Conservation (phyloP, 2,797 vertebrate genomes). For the Melanotaenia boesemani region DNA sequence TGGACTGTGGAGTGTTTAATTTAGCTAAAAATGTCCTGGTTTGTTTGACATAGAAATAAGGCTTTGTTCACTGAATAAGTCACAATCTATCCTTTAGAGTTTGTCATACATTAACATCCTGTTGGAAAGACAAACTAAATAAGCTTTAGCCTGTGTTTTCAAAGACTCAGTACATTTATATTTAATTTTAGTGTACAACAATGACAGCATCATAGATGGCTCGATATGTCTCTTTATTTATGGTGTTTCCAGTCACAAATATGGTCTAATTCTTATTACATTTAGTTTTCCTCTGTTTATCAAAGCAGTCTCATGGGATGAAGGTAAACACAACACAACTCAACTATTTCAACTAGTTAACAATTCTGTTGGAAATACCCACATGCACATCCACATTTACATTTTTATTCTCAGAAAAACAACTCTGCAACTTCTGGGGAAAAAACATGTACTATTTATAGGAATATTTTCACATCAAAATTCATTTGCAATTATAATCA, state of each 20-base stretch:
- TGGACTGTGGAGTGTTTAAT: conserved; percentile 59
- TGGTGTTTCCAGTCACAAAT: conserved; percentile 18
- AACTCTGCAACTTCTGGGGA: conserved; percentile 67
- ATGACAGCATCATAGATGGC: neutral
- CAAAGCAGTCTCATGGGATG: conserved; percentile 42
- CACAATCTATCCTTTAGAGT: neutral
- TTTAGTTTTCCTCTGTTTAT: conserved; percentile 51
- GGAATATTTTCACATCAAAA: conserved; percentile 68
- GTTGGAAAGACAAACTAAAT: neutral
- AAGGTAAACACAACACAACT: conserved; percentile 57
- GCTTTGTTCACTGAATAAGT: neutral
- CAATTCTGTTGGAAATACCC: conserved; percentile 68
- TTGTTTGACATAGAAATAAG: neutral
- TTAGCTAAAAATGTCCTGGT: conserved; percentile 26
- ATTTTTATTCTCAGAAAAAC: conserved; percentile 72
- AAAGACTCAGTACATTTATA: neutral
- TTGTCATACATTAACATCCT: neutral
- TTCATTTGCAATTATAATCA: conserved; percentile 82
- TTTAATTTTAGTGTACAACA: neutral
- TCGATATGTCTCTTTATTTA: neutral
- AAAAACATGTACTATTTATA: conserved; percentile 77
- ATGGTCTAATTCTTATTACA: conserved; percentile 34
- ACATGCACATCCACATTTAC: conserved; percentile 62
- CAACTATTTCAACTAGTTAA: conserved; percentile 69
- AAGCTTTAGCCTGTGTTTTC: neutral